phyloP scores from a whole-genome alignment of 1,140 invertebrate species.

The Manduca sexta region DNA sequence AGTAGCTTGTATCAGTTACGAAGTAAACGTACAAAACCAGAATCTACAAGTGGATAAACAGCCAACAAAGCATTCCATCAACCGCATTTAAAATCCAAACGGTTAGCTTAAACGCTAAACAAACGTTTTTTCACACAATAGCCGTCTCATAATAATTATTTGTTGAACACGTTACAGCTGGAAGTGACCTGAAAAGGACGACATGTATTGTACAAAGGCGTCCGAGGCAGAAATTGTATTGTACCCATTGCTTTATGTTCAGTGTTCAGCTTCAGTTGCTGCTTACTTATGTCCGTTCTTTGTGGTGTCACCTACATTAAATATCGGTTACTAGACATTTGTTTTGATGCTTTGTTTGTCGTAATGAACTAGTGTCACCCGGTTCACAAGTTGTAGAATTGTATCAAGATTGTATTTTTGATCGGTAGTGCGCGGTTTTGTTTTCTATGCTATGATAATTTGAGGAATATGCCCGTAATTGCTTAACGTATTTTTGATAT shows the following conservation, averaged over 20 bases:
- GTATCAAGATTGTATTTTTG: no score
- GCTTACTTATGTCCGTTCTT: slow-evolving; percentile 39
- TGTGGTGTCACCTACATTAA: slow-evolving; percentile 29
- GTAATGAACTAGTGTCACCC: no score
- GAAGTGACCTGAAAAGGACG: slow-evolving; percentile 64
- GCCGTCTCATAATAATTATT: slow-evolving; percentile 35
- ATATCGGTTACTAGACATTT: no score
- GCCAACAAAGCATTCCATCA: neutral
- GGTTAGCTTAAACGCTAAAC: slow-evolving; percentile 7
- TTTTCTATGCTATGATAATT: no score
- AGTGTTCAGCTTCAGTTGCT: slow-evolving; percentile 38
- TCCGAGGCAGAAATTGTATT: slow-evolving; percentile 57
- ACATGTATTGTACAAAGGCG: slow-evolving; percentile 47
- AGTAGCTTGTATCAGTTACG: no score
- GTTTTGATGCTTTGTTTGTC: no score
- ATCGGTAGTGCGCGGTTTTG: no score
- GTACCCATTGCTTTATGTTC: slow-evolving; percentile 42
- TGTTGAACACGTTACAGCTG: slow-evolving; percentile 41
- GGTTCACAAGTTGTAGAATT: no score
- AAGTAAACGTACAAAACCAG: neutral
- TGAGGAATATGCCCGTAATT: no score
- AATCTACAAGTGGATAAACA: neutral
- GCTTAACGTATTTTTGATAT: no score
- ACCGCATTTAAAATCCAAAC: neutral
- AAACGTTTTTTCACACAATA: slow-evolving; percentile 31